Evolutionary conservation across 2,113 vertebrate species (phyloP).

Genomic region (Callospermophilus lateralis): DNA sequence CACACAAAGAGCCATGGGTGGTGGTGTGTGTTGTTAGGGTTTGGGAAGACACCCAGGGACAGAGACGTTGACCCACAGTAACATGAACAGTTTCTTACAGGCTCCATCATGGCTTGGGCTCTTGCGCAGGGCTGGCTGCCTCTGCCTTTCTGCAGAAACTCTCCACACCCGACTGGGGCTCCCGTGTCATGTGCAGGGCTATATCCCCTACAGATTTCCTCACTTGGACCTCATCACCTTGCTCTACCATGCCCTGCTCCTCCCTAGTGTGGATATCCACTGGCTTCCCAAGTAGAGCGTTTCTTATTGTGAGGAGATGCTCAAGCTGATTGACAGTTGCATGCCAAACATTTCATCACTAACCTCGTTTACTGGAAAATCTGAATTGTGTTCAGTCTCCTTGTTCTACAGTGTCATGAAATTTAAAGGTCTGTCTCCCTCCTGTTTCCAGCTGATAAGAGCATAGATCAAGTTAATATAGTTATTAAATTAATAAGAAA

Average conservation of each 20-base stretch:
- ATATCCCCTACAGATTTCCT: no score
- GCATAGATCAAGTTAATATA: not conserved
- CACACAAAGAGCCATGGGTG: not conserved
- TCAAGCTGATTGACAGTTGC: not conserved
- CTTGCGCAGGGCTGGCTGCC: accelerated
- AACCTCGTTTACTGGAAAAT: not conserved
- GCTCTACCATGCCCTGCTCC: accelerated
- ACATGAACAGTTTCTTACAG: not conserved
- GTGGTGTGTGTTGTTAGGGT: not conserved
- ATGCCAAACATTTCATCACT: not conserved
- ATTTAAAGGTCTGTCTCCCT: not conserved
- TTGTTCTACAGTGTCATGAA: not conserved
- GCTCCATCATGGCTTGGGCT: no score
- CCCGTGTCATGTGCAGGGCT: not conserved
- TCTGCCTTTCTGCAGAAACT: not conserved
- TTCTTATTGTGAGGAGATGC: not conserved
- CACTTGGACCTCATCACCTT: not conserved
- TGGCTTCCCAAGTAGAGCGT: not conserved
- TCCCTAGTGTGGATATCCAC: no score
- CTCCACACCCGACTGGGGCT: accelerated
- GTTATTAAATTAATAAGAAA: not conserved
- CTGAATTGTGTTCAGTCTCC: not conserved
- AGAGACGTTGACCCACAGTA: not conserved
- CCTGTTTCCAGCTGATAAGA: not conserved
- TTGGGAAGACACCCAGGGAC: not conserved